Evolutionary conservation across 2,888 invertebrate species (phyloP), one percentile per base, ranked within the genome.

Genomic region (Pollenia angustigena): DNA sequence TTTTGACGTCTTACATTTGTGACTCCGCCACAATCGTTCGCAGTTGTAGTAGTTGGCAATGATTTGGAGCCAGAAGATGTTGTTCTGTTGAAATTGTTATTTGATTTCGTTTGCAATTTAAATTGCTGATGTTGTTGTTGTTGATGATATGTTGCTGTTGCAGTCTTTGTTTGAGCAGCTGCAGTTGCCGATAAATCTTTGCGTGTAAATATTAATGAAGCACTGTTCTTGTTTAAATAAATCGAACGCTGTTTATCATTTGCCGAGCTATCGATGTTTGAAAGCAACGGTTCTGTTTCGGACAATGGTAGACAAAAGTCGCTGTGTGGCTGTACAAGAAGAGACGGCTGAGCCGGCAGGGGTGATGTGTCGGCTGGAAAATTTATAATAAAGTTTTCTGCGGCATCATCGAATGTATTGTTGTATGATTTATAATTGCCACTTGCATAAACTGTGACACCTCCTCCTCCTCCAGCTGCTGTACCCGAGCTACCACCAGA

Each of bases 151-250:
- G 75, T 16, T 50, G 85, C 12, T 58, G 78, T 2, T 64, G 80
- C 74, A 11, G 90, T 79, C 71, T 68, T 16, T 71, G 58, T 60
- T 74, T 66, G 64, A 23, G 42, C 64, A 8, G 80, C 69, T 44
- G 40, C 46, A 72, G 56, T 40, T 62, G 69, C 88, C 44, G 80
- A 88, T 32, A 89, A 81, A 69, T 93, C 93, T 89, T 93, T 93
- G 82, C 91, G 91, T 48, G 93, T 93, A 79, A 93, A 93, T 58
- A 93, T 93, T 79, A 93, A 90, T 76, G 93, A 93, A 64, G 92
- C 92, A 88, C 92, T 92, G 80, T 92, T 93, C 88, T 93, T 93
- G 46, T 89, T 92, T 44, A 93, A 88, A 66, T 92, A 91, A 88
- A 93, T 92, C 50, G 93, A 90, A 56, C 92, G 92, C 82, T 92